These are phyloP conservation scores for Cyaniris semiargus DNA, from an alignment of 2,888 invertebrate species.

Conservation along the genomic window DNA sequence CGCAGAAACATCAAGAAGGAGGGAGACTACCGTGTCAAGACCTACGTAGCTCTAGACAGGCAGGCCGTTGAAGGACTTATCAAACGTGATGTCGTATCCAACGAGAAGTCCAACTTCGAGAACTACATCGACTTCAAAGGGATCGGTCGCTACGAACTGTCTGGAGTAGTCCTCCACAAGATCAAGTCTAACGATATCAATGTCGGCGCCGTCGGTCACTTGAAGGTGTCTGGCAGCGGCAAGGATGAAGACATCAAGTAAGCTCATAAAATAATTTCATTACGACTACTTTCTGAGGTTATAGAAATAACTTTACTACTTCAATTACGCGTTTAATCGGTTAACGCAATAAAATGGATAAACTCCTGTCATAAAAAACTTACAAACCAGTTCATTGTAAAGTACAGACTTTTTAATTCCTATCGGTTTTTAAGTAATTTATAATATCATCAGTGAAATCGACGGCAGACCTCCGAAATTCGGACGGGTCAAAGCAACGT, in stretches of 20 bases:
- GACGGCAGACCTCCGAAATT: no score
- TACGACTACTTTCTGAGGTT: no score
- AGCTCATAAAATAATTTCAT: slow-evolving; percentile 47
- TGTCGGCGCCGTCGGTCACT: slow-evolving; percentile 76
- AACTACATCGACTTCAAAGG: slow-evolving; percentile 81
- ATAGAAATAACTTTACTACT: no score
- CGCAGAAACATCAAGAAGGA: slow-evolving; percentile 67
- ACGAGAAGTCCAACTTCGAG: slow-evolving; percentile 82
- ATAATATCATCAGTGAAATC: no score
- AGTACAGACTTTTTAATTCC: no score
- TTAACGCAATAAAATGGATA: no score
- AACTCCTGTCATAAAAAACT: no score
- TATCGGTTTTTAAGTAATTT: no score
- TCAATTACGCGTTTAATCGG: no score
- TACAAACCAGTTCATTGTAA: no score
- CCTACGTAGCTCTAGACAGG: slow-evolving; percentile 55
- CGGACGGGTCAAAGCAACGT: no score
- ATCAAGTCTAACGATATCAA: slow-evolving; percentile 78
- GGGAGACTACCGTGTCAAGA: slow-evolving; percentile 67
- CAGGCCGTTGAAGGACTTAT: slow-evolving; percentile 72
- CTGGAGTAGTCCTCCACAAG: slow-evolving; percentile 80
- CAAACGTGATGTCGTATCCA: slow-evolving; percentile 78
- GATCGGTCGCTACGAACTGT: slow-evolving; percentile 82
- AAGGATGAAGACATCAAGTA: slow-evolving; percentile 80
- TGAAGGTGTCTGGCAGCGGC: slow-evolving; percentile 75